These are phyloP conservation scores for Oscheius sp. DNA, from an alignment of 1,140 invertebrate species.

Conservation along the genomic window DNA sequence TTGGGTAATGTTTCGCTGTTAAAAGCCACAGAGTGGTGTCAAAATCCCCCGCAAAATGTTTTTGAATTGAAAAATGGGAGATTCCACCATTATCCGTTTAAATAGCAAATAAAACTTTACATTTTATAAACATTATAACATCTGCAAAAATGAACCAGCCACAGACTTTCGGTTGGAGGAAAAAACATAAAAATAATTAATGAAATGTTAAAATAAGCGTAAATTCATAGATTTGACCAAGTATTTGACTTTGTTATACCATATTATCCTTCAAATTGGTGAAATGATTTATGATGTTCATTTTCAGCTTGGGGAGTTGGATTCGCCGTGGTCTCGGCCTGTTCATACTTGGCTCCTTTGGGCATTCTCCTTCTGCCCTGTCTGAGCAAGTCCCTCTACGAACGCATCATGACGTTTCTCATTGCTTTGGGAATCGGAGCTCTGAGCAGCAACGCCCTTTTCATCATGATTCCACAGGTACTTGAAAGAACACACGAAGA, in stretches of 20 bases:
- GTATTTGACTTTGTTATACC: too few species aligned
- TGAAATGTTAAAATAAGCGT: too few species aligned
- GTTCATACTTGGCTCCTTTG: constrained; percentile 46
- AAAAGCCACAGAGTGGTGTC: too few species aligned
- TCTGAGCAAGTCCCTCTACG: constrained; percentile 47
- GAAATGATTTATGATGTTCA: constrained; percentile 10
- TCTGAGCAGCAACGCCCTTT: constrained; percentile 45
- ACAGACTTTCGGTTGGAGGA: not conserved
- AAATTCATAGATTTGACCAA: too few species aligned
- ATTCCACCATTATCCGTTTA: too few species aligned
- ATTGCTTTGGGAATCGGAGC: constrained; percentile 54
- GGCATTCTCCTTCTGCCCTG: constrained; percentile 50
- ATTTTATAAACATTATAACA: too few species aligned
- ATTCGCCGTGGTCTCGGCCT: constrained; percentile 44
- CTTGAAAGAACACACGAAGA: constrained; percentile 38
- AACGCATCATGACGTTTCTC: constrained; percentile 53
- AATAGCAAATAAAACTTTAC: too few species aligned
- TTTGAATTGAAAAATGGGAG: too few species aligned
- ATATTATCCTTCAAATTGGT: not conserved
- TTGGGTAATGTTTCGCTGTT: too few species aligned
- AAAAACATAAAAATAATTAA: constrained; percentile 9
- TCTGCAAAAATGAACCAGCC: not conserved
- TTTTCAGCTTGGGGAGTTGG: constrained; percentile 55
- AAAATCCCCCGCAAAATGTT: too few species aligned
- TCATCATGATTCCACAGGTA: constrained; percentile 50